Evolutionary conservation across 53 echinoderm and acorn worm species (phyloP), one percentile per base, ranked within the genome.

Genomic region (Paelopatides confundens): DNA sequence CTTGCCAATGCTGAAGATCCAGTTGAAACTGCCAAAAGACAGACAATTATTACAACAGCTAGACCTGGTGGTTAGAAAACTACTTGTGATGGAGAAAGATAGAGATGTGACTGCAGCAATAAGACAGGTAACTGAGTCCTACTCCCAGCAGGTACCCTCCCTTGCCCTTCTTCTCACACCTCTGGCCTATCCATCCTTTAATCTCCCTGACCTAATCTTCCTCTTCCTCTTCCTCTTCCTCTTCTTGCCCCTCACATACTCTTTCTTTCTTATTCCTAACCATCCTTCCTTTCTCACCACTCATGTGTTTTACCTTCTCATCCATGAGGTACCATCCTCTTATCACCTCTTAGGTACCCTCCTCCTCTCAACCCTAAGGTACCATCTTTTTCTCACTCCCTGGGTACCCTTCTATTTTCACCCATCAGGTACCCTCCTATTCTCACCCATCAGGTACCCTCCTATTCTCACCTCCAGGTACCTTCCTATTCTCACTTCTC

Each of bases 1-100:
- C 71, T 88, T 97, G 64, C 98, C 98, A 32, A 63, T 53, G 71
- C 77, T 97, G 47, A 97, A 97, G 82, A 65, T 92, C 24, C 95
- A 94, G 74, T 89, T 97, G 77, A 97, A 97, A 71, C 77, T 97
- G 37, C 98, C 98, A 4, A 92, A 90, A 65, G 98, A 97, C 35
- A 77, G 94, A 63, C 94, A 95, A 76, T 47, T 92, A 21, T 85
- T 95, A 5, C 98, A 97, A 51, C 94, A 90, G 49, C 69, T 97
- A 30, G 98, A 97, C 86, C 65, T 87, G 58, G 86, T 95, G 35
- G 95, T 95, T 12, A 86, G 95, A 52, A 92, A 86, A 68, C 78
- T 97, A 3, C 88, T 97, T 53, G 90, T 90, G 74, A 89, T 83
- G 62, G 98, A 97, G 87, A 97, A 95, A 38, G 98, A 97, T 53